A percentile compares a stretch with the other conserved stretches of the same genome.
Evolutionary conservation across 2,888 invertebrate species (phyloP).

Genomic region (Notodonta dromedarius): DNA sequence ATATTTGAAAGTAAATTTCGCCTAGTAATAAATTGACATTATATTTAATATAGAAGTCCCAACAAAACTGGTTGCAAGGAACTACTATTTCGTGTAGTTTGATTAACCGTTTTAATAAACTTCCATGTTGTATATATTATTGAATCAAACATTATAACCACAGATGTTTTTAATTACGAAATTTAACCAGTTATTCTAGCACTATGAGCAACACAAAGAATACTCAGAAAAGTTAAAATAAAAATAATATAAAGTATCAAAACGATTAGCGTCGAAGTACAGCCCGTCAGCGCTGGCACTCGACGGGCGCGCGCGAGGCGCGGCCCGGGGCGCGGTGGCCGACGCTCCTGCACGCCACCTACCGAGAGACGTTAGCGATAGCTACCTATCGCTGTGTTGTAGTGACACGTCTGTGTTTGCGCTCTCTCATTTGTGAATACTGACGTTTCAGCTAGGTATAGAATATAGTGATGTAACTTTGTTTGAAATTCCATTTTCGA

Average conservation of each 20-base stretch:
- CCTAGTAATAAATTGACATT: too few species aligned
- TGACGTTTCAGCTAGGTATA: slow-evolving; percentile 2
- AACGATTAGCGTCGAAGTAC: slow-evolving; percentile 33
- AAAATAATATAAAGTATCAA: slow-evolving; percentile 53
- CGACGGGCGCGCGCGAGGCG: slow-evolving; percentile 56
- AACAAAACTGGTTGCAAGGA: too few species aligned
- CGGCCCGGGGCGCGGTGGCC: slow-evolving; percentile 49
- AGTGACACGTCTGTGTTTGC: slow-evolving; percentile 2
- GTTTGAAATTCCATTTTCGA: neutral
- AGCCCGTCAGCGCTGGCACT: slow-evolving; percentile 55
- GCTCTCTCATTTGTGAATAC: slow-evolving; percentile 9
- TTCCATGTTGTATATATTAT: too few species aligned
- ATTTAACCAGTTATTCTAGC: too few species aligned
- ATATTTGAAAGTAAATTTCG: too few species aligned
- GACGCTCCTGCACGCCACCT: slow-evolving; percentile 20
- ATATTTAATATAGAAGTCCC: too few species aligned
- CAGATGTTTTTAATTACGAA: too few species aligned
- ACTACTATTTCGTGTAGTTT: too few species aligned
- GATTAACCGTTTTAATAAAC: too few species aligned
- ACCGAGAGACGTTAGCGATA: slow-evolving; percentile 27
- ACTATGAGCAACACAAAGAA: neutral
- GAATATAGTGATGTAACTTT: neutral
- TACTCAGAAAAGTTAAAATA: neutral
- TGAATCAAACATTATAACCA: too few species aligned
- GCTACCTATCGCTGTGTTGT: slow-evolving; percentile 8